A percentile compares a stretch with the other conserved stretches of the same genome.
phyloP scores from a whole-genome alignment of 2,113 vertebrate species.

The Cisticola juncidis region DNA sequence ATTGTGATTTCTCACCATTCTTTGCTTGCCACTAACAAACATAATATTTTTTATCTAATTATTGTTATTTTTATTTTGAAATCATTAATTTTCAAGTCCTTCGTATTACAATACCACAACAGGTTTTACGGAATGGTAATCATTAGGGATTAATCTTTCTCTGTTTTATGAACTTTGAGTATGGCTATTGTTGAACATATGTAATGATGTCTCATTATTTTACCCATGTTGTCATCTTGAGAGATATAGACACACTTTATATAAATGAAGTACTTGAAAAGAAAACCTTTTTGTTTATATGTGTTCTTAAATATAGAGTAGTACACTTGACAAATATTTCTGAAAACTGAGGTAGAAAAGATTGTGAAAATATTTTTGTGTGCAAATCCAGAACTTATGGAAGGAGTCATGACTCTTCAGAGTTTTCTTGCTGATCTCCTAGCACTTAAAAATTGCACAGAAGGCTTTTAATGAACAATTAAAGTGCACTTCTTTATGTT shows the following conservation, averaged over 20 bases:
- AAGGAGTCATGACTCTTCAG: not conserved
- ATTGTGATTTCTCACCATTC: not conserved
- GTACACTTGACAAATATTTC: not conserved
- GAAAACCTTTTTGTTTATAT: not conserved
- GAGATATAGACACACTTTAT: not conserved
- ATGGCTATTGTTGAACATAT: not conserved
- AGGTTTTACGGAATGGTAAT: not conserved
- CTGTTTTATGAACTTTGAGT: not conserved
- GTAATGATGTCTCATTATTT: not conserved
- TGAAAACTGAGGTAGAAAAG: not conserved
- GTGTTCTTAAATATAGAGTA: not conserved
- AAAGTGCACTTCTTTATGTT: not conserved
- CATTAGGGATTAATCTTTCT: not conserved
- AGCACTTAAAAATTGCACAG: not conserved
- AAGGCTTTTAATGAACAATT: not conserved
- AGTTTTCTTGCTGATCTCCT: not conserved
- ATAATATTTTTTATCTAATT: not conserved
- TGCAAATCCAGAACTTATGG: not conserved
- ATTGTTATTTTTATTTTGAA: not conserved
- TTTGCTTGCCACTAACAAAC: not conserved
- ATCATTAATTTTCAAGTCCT: not conserved
- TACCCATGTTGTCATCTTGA: not conserved
- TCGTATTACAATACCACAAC: not conserved
- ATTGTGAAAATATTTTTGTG: not conserved
- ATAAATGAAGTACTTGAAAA: not conserved